Conservation (phyloP, 2,113 vertebrate genomes). For the Protobothrops mucrosquamatus region DNA sequence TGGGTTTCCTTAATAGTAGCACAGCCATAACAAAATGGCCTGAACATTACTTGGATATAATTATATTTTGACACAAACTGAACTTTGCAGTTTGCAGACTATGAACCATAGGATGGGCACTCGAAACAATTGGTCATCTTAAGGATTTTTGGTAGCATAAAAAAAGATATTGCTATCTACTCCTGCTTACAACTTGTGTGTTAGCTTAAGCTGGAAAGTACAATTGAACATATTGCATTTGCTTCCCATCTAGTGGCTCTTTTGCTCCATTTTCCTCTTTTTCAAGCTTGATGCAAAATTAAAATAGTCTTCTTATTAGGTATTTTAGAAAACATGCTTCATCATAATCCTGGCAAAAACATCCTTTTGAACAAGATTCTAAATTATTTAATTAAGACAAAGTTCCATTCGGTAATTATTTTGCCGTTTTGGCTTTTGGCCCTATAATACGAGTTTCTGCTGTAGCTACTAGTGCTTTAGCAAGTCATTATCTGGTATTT, state of each 20-base stretch:
- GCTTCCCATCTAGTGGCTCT: not conserved
- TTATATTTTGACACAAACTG: not conserved
- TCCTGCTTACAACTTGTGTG: not conserved
- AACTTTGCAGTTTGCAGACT: not conserved
- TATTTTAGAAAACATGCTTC: not conserved
- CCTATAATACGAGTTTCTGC: not conserved
- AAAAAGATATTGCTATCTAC: not conserved
- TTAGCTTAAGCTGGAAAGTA: not conserved
- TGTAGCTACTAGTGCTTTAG: not conserved
- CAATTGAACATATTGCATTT: not conserved
- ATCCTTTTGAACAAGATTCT: not conserved
- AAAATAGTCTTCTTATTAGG: not conserved
- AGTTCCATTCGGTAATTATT: not conserved
- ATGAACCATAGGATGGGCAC: not conserved
- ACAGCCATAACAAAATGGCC: not conserved
- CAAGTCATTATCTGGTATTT: not conserved
- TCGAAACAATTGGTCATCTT: not conserved
- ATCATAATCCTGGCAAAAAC: not conserved
- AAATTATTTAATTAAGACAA: not conserved
- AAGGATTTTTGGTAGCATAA: not conserved
- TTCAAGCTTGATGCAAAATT: not conserved
- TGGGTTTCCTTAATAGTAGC: not conserved
- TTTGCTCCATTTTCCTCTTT: not conserved
- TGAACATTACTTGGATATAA: not conserved
- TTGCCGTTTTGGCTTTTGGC: not conserved